Percentiles rank a stretch among this genome's conserved stretches.
phyloP scores from a whole-genome alignment of 1,140 invertebrate genomes.

The Drosophila nannoptera region DNA sequence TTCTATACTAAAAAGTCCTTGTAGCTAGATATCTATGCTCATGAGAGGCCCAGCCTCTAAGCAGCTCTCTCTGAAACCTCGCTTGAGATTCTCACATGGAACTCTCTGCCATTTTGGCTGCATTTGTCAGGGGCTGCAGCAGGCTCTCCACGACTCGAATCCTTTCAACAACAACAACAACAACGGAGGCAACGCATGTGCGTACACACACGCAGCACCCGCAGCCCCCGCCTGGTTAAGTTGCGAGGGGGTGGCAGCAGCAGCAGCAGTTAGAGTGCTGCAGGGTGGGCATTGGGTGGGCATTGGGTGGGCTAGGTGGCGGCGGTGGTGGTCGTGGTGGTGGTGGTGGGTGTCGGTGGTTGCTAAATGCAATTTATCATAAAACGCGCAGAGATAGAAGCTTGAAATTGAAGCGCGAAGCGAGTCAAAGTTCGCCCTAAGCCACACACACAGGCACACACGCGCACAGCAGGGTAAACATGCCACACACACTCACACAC shows the following conservation, averaged over 20 bases:
- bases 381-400: conserved; percentile 63
- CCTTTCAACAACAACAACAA: conserved; percentile 63
- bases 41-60: no score
- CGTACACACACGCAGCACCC: conserved; percentile 29
- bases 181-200: conserved; percentile 47
- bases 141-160: conserved; percentile 43
- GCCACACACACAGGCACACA: conserved; percentile 19
- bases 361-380: conserved; percentile 77
- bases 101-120: conserved; percentile 49
- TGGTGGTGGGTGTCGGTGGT: conserved; percentile 56
- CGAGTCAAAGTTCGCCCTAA: conserved; percentile 59
- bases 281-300: conserved; percentile 23
- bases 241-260: conserved; percentile 50
- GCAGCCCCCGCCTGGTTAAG: conserved; percentile 4
- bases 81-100: no score
- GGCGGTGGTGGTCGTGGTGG: conserved; percentile 35
- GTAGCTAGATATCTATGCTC: no score
- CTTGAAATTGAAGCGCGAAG: conserved; percentile 69
- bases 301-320: no score
- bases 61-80: no score
- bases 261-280: conserved; percentile 26
- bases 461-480: conserved; percentile 56
- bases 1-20: no score
- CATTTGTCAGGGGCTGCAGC: conserved; percentile 30
- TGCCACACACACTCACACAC: conserved; percentile 54